These are phyloP conservation scores for Odobenus rosmarus DNA, from an alignment of 2,113 vertebrate species.

Conservation along the genomic window DNA sequence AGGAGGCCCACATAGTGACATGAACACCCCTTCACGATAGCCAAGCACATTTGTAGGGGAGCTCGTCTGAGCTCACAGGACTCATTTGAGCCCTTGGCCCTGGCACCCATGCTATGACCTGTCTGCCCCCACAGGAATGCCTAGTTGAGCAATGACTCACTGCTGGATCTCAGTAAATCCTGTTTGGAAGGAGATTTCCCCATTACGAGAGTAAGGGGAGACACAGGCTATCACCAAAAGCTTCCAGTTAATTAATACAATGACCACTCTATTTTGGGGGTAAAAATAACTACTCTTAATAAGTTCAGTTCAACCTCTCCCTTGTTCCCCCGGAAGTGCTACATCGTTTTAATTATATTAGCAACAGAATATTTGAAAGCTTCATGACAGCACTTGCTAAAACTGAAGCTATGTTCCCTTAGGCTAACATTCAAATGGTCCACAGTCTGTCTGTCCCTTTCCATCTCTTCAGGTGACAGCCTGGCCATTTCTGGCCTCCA, in stretches of 20 bases:
- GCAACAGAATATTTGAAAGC: not conserved
- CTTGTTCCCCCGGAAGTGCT: not conserved
- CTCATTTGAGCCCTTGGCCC: not conserved
- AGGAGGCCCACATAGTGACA: not conserved
- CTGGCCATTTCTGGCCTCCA: not conserved
- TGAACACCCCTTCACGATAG: not conserved
- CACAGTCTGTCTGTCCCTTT: not conserved
- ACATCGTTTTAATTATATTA: not conserved
- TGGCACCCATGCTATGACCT: not conserved
- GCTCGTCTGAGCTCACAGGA: too few relatives aligned
- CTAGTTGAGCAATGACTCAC: not conserved
- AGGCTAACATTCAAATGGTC: not conserved
- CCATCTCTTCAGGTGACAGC: not conserved
- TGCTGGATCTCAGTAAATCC: not conserved
- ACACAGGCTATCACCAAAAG: not conserved
- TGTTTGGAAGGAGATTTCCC: not conserved
- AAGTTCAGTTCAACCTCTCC: not conserved
- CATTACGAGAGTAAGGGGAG: not conserved
- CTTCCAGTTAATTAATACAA: not conserved
- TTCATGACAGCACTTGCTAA: not conserved
- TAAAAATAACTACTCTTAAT: not conserved
- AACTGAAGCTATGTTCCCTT: not conserved
- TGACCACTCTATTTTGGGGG: not conserved
- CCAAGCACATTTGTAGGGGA: not conserved
- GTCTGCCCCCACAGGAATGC: not conserved